Percentiles rank a stretch among this genome's conserved stretches.
Evolutionary conservation across 2,797 vertebrate genomes (phyloP).

Genomic region (Aphelocoma californica): DNA sequence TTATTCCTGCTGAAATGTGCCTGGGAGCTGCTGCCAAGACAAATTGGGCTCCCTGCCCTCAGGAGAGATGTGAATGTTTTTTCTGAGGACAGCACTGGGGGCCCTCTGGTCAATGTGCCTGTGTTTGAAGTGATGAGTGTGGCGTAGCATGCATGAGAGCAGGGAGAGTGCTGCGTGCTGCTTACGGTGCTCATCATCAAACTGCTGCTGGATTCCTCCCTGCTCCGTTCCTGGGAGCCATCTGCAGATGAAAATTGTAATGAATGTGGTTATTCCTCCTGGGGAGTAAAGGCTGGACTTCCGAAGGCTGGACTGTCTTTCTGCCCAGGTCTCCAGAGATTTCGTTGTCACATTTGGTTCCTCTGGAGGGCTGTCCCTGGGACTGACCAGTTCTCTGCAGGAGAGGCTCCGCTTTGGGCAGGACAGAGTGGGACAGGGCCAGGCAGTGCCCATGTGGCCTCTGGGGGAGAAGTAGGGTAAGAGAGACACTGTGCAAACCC

Average conservation of each 20-base stretch:
- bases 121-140: background rate
- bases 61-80: background rate
- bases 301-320: background rate
- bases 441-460: background rate
- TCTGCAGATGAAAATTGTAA: background rate
- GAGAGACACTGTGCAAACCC: background rate
- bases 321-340: background rate
- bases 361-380: background rate
- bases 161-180: background rate
- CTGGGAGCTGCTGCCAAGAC: background rate
- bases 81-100: fast-evolving
- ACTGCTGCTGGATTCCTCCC: background rate
- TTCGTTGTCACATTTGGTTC: fast-evolving
- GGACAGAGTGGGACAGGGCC: background rate
- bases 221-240: background rate
- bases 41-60: background rate
- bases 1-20: background rate
- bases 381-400: background rate
- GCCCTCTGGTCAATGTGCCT: background rate
- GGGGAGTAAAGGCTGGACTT: background rate
- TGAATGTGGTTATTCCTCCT: background rate
- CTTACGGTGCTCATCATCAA: background rate
- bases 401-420: background rate
- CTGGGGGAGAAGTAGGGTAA: background rate
- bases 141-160: fast-evolving